These are phyloP conservation scores for Dicaeum eximium DNA, from an alignment of 2,113 vertebrate genomes.

Conservation along the genomic window DNA sequence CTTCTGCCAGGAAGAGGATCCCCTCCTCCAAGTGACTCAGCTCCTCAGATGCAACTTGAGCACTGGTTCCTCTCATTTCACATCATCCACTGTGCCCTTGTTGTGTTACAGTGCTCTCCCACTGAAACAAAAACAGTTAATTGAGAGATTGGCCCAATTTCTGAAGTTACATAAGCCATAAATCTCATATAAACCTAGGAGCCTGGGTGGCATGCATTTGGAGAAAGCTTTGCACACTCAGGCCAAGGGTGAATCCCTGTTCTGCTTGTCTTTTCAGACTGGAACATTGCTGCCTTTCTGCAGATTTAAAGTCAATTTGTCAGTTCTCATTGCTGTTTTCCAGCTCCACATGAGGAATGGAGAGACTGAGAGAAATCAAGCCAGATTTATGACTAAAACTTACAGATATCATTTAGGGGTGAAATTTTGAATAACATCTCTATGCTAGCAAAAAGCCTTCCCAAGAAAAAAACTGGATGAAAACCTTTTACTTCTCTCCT, in stretches of 20 bases:
- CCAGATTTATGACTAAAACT: slow-evolving; percentile 5
- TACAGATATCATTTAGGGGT: background rate
- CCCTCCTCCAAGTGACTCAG: background rate
- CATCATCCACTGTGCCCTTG: background rate
- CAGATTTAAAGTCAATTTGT: slow-evolving; percentile 6
- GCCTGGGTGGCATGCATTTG: background rate
- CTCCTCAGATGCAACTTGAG: background rate
- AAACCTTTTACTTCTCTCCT: slow-evolving; percentile 14
- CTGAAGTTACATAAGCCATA: background rate
- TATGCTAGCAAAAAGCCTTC: background rate
- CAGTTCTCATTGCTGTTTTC: background rate
- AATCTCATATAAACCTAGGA: background rate
- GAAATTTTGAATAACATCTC: slow-evolving; percentile 17
- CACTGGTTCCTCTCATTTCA: background rate
- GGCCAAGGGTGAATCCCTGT: background rate
- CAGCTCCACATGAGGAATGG: background rate
- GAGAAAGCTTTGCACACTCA: background rate
- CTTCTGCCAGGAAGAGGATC: background rate
- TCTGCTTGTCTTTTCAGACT: background rate
- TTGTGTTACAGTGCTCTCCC: background rate
- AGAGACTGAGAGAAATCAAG: slow-evolving; percentile 5
- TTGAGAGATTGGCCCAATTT: background rate
- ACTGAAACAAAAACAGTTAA: background rate
- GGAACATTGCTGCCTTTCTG: background rate
- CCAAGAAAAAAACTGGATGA: background rate